Conservation (phyloP, 2,888 invertebrate genomes). For the Metellina segmentata region DNA sequence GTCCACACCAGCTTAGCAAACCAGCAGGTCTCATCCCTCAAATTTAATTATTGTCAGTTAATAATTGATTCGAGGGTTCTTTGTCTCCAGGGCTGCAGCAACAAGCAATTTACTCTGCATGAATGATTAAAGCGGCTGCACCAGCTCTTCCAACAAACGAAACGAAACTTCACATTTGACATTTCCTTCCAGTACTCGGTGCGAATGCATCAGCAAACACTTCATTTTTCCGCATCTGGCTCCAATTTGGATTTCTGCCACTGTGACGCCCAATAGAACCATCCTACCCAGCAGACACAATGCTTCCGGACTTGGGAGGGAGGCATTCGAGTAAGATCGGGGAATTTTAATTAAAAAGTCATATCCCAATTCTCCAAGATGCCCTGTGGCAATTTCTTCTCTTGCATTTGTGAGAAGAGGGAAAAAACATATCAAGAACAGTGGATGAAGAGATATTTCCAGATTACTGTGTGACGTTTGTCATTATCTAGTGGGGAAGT, state of each 20-base stretch:
- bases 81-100: background rate
- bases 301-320: conserved; percentile 9
- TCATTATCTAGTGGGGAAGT: background rate
- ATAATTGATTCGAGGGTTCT: background rate
- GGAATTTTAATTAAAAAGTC: conserved; percentile 46
- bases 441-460: background rate
- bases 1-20: too few species aligned
- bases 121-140: background rate
- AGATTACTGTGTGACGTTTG: background rate
- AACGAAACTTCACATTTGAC: conserved; percentile 32
- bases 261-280: conserved; percentile 1
- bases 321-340: background rate
- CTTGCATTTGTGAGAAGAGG: background rate
- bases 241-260: conserved; percentile 48
- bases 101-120: background rate
- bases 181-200: background rate
- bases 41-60: background rate
- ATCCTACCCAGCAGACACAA: conserved; percentile 13
- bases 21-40: background rate
- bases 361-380: background rate
- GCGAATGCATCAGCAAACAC: conserved; percentile 28
- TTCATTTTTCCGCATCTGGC: conserved; percentile 46
- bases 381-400: conserved; percentile 3
- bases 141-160: background rate
- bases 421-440: background rate